Evolutionary conservation across 1,140 invertebrate species (phyloP).

Genomic region (Orussus abietinus): DNA sequence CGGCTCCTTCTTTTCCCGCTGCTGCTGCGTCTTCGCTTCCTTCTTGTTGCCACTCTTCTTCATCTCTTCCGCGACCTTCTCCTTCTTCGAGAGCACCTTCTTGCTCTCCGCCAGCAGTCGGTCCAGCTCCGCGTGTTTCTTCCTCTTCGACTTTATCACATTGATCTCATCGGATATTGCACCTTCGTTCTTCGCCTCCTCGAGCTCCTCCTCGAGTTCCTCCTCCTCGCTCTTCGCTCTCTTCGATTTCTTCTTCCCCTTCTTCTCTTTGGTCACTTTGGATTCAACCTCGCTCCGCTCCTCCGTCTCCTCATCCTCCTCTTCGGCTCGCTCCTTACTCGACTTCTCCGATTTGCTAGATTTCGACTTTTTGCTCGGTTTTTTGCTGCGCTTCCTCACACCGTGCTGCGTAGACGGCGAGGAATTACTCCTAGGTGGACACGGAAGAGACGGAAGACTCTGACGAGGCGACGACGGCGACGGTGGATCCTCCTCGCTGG

Average conservation of each 20-base stretch:
- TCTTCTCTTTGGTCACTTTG: conserved; percentile 18
- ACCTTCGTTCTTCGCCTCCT: conserved; percentile 27
- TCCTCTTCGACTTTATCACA: conserved; percentile 44
- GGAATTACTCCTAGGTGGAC: too few species aligned
- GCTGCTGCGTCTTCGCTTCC: conserved; percentile 29
- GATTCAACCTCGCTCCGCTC: conserved; percentile 10
- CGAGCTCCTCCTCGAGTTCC: conserved; percentile 11
- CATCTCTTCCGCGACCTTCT: conserved; percentile 35
- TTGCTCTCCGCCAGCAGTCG: conserved; percentile 49
- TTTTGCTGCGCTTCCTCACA: conserved; percentile 39
- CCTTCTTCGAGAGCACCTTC: conserved; percentile 47
- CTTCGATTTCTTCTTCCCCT: conserved; percentile 20
- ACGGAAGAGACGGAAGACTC: too few species aligned
- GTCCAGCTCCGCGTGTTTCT: conserved; percentile 36
- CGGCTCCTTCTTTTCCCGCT: conserved; percentile 18
- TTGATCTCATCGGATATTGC: conserved; percentile 44
- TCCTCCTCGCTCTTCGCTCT: conserved; percentile 14
- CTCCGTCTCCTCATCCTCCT: conserved; percentile 14
- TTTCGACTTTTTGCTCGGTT: conserved; percentile 44
- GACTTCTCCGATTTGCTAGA: conserved; percentile 41
- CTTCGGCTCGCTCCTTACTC: conserved; percentile 30
- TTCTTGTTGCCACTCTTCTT: conserved; percentile 35
- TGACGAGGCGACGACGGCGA: conserved; percentile 24
- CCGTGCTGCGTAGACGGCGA: conserved; percentile 33
- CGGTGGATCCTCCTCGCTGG: conserved; percentile 61